These are phyloP conservation scores for Zosterops lateralis DNA, from an alignment of 2,113 vertebrate genomes.

Conservation along the genomic window DNA sequence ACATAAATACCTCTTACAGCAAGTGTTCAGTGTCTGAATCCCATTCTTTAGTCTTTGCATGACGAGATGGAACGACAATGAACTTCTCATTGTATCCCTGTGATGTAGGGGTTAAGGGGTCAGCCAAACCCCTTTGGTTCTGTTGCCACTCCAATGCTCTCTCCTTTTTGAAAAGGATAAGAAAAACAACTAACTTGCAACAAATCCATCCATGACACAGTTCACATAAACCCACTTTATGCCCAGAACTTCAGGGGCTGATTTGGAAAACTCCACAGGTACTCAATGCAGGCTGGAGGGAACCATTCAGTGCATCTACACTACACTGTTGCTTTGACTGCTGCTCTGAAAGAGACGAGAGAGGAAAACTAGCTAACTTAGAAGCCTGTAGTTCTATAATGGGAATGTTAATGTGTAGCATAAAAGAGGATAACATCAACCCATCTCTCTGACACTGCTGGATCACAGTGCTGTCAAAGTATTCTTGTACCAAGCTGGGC, in stretches of 20 bases:
- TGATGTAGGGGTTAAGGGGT: rapidly evolving
- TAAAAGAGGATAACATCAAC: background rate
- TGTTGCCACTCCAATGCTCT: background rate
- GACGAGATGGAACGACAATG: background rate
- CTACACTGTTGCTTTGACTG: background rate
- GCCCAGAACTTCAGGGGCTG: rapidly evolving
- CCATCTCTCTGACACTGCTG: background rate
- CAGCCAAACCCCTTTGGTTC: background rate
- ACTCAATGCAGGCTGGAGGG: background rate
- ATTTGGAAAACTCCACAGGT: background rate
- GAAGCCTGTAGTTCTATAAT: background rate
- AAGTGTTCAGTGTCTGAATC: background rate
- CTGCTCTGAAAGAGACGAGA: background rate
- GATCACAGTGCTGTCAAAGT: background rate
- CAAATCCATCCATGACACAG: background rate
- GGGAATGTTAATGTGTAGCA: rapidly evolving
- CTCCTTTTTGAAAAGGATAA: background rate
- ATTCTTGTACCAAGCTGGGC: background rate
- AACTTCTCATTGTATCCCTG: background rate
- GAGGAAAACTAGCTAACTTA: background rate
- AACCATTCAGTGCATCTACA: background rate
- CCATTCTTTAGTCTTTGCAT: background rate
- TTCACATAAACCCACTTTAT: background rate
- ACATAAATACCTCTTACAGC: background rate
- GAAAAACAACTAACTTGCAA: background rate